Base-by-base conservation (phyloP, 2,888 invertebrate species). In the Hemithea aestivaria region DNA sequence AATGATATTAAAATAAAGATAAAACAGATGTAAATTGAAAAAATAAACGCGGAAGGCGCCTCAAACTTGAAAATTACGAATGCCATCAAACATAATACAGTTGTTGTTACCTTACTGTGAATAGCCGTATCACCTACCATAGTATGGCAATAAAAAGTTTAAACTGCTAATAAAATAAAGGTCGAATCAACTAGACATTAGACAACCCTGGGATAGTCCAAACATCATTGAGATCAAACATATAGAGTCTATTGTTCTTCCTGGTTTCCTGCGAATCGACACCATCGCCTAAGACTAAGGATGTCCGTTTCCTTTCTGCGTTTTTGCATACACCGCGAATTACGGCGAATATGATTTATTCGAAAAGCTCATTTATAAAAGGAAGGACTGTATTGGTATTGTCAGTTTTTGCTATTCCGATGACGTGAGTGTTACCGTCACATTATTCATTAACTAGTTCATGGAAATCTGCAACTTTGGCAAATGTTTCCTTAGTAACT, bases 291-390 rank as follows among this genome's bases (percentile, higher is more conserved):
- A 63, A 78, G 84, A 83, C 68, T 65, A 63, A 78, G 84, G 84
- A 84, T 65, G 65, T 85, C 84, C 84, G 84, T 69, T 85, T 84
- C 84, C 84, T 80, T 60, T 51, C 53, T 53, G 52, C 53, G 56
- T 60, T 73, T 78, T 73, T 73, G 67, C 76, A 80, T 80, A 64
- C 41, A 45, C 35, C 56, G 59, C 56, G 72, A 73, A 72, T 68
- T 62, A 52, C 61, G 53, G 48, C 47, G 53, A 51, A 57, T 50
- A 55, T 61, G 43, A 57, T 63, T 59, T 53, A 58, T 62, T 56
- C 49, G 46, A 53, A 51, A 57, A 49, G 50, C 56, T 61, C 51
- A 60, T 69, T 72, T 59, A 58, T 38, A 58, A 60, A 58, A 67
- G 74, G 72, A 74, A 67, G 65, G 40, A 34, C 67, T 62, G 56